phyloP scores from a whole-genome alignment of 2,113 vertebrate genomes.

The Zosterops pallidus region DNA sequence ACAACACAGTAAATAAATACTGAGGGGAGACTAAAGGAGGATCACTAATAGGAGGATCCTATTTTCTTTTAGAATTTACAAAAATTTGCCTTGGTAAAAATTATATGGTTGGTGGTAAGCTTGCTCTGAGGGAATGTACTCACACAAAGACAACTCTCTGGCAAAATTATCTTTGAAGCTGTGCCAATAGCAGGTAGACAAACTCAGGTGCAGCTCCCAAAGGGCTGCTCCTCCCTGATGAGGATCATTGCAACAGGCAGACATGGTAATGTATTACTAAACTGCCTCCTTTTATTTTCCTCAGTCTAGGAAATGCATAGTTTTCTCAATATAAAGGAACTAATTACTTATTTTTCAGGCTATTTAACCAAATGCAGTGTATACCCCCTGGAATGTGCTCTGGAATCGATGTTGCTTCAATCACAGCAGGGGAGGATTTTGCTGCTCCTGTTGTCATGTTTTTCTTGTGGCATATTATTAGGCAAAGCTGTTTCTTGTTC shows the following conservation, averaged over 20 bases:
- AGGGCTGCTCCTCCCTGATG: neutral
- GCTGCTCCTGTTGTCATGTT: neutral
- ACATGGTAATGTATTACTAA: neutral
- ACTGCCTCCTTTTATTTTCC: neutral
- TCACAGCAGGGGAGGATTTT: neutral
- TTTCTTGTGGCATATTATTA: neutral
- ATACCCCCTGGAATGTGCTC: neutral
- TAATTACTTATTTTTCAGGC: slow-evolving; percentile 1
- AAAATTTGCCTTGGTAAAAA: neutral
- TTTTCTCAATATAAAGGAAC: neutral
- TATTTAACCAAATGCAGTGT: neutral
- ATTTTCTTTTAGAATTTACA: neutral
- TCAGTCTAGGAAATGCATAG: accelerated
- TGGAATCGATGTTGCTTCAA: neutral
- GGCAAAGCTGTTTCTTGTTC: neutral
- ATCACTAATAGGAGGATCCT: neutral
- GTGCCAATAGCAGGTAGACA: neutral
- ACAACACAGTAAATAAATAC: neutral
- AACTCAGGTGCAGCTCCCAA: neutral
- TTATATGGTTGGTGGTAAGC: neutral
- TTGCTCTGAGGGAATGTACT: neutral
- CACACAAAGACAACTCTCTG: neutral
- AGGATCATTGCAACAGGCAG: neutral
- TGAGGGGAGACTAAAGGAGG: neutral
- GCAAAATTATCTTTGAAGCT: neutral